Evolutionary conservation across 2,113 vertebrate genomes (phyloP).

Genomic region (Misgurnus anguillicaudatus): DNA sequence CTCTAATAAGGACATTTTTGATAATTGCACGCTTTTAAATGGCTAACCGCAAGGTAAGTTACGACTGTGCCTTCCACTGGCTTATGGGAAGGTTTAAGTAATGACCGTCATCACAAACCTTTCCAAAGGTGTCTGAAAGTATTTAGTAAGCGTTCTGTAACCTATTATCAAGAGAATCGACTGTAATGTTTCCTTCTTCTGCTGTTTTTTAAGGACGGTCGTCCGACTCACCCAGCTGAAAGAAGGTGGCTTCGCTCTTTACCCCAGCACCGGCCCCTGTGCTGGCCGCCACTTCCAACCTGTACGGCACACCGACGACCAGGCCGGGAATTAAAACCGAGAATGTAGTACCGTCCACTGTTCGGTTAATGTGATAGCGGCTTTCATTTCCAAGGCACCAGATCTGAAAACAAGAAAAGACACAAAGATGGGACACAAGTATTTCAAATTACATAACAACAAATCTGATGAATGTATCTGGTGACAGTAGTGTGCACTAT

Average conservation of each 20-base stretch:
- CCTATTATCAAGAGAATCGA: neutral
- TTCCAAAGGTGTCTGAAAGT: neutral
- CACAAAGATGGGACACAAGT: neutral
- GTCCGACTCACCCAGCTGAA: constrained; percentile 87
- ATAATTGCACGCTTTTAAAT: neutral
- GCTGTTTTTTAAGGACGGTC: neutral
- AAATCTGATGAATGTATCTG: neutral
- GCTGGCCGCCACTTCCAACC: constrained; percentile 92
- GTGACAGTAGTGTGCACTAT: neutral
- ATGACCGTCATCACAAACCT: neutral
- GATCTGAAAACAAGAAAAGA: constrained; percentile 74
- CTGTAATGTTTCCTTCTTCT: neutral
- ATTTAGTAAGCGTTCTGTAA: neutral
- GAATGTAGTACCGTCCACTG: constrained; percentile 87
- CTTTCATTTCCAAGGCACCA: constrained; percentile 98
- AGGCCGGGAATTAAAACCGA: constrained; percentile 89
- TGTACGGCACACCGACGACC: constrained; percentile 89
- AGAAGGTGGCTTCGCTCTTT: constrained; percentile 88
- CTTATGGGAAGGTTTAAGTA: neutral
- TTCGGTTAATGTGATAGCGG: constrained; percentile 93
- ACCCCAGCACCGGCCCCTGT: constrained; percentile 90
- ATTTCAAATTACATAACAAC: neutral
- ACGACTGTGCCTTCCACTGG: neutral
- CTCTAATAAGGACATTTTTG: neutral
- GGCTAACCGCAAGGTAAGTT: constrained; percentile 20